Base-by-base conservation (phyloP, 1,140 invertebrate species). In the Bombus turneri region DNA sequence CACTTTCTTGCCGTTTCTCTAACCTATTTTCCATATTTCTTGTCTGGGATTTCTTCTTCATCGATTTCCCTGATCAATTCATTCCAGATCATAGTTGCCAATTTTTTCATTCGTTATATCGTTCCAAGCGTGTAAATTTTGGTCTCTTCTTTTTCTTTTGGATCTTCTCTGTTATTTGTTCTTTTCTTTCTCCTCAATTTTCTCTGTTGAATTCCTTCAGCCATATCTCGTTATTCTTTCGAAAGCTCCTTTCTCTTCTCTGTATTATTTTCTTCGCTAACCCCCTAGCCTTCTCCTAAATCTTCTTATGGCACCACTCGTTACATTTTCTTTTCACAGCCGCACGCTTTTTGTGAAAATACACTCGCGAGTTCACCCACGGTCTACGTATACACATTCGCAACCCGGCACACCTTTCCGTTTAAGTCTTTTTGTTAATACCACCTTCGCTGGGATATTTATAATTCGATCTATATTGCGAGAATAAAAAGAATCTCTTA, bases 291-390 rank as follows among this genome's bases (percentile, higher is more conserved):
- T 78, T 37, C 34, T 39, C 25, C 15, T 34, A 85, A 85, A 85
- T 85, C 77, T 80, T 85, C 76, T 80, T 80, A 80, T 53, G 39
- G 22, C 83, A 57, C 31, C 53, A 71, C 82, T 84, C 69, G 66
- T 71, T 79, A 84, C 83, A 66, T 80, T 85, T 43, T 53, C 76
- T 80, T 80, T 72, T 64, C 83, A n/a, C 53, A n/a, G 76, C 25
- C 37, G 28, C 53, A 25, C 22, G 66, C 76, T 85, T 79, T 43
- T 43, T 79, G n/a, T 15, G 22, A 25, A n/a, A 62, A 39, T 64
- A 72, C 76, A 85, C 68, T 47, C 31, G 28, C 76, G 15, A 34
- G 6, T 6, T 28, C 28, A 68, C 10, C 57, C 4, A 37, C 28
- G 68, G 13, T 5, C 28, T 43, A 43, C 43, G 37, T 79, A 66